A percentile compares a stretch with the other conserved stretches of the same genome.
These are phyloP conservation scores for Nymphicus hollandicus DNA, from an alignment of 2,113 vertebrate species.

Conservation along the genomic window DNA sequence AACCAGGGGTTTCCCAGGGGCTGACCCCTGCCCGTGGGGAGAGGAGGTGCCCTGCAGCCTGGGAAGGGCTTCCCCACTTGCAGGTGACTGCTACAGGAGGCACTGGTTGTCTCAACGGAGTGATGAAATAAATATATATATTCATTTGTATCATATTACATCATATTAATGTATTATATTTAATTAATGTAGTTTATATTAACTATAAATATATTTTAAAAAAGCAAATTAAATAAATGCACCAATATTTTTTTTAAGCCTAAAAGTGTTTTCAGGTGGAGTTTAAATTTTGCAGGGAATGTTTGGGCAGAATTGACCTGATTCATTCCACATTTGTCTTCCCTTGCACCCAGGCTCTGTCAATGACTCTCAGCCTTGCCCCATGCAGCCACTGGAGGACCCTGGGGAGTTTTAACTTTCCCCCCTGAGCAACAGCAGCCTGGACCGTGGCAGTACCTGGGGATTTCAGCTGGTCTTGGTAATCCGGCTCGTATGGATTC, in stretches of 20 bases:
- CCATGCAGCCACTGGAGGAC: fast-evolving
- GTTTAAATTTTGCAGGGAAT: background rate
- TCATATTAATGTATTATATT: background rate
- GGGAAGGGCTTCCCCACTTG: background rate
- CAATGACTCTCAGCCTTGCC: background rate
- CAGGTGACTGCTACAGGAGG: background rate
- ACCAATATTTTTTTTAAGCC: background rate
- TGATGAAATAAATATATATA: background rate
- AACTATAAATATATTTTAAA: background rate
- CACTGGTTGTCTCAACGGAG: background rate
- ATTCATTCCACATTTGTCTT: fast-evolving
- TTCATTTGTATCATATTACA: background rate
- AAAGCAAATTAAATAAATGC: fast-evolving
- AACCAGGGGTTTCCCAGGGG: background rate
- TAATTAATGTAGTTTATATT: background rate
- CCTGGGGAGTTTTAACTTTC: background rate
- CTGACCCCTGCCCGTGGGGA: background rate
- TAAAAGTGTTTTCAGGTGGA: background rate
- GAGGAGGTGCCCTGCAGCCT: background rate
- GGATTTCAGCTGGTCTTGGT: slow-evolving; percentile 85
- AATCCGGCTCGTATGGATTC: slow-evolving; percentile 82
- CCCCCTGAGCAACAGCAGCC: background rate
- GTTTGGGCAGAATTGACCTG: background rate
- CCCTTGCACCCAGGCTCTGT: fast-evolving
- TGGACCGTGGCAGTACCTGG: slow-evolving; percentile 73